Evolutionary conservation across 1,140 invertebrate genomes (phyloP).

Genomic region (Thaumetopoea pityocampa): DNA sequence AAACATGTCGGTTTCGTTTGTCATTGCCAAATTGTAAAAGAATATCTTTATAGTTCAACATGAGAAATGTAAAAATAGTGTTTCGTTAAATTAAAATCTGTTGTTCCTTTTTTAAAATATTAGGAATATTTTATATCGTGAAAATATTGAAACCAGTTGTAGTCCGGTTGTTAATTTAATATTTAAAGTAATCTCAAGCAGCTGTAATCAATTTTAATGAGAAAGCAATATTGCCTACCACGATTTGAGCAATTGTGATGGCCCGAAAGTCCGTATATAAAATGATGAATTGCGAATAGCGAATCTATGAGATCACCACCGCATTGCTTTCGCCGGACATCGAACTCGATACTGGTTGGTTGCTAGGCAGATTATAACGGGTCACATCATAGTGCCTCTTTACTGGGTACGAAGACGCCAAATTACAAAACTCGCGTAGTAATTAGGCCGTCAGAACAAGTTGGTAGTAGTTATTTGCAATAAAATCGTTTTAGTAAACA

Average conservation of each 20-base stretch:
- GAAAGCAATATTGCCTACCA: slow-evolving; percentile 14
- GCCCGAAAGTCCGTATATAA: slow-evolving; percentile 28
- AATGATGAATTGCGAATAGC: slow-evolving; percentile 66
- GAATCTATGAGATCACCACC: slow-evolving; percentile 58
- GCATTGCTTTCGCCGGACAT: slow-evolving; percentile 58
- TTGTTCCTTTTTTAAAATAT: too few relatives aligned
- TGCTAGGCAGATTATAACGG: slow-evolving; percentile 62
- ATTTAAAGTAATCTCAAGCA: slow-evolving; percentile 1
- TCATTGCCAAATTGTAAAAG: too few relatives aligned
- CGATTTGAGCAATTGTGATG: slow-evolving; percentile 13
- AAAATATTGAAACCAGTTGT: too few relatives aligned
- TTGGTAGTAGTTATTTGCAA: slow-evolving; percentile 9
- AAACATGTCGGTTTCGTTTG: too few relatives aligned
- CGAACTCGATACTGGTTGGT: slow-evolving; percentile 49
- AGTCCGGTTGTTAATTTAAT: too few relatives aligned
- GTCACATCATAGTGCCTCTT: slow-evolving; percentile 29
- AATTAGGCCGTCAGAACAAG: slow-evolving; percentile 19
- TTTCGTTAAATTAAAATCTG: too few relatives aligned
- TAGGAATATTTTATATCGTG: not conserved
- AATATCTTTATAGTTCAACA: too few relatives aligned
- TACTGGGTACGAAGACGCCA: slow-evolving; percentile 18
- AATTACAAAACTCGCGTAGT: slow-evolving; percentile 22
- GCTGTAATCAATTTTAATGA: slow-evolving; percentile 4
- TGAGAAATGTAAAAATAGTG: too few relatives aligned
- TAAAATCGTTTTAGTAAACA: slow-evolving; percentile 8